Base-by-base conservation (phyloP, 2,888 invertebrate genomes). In the Perizoma flavofasciatum region DNA sequence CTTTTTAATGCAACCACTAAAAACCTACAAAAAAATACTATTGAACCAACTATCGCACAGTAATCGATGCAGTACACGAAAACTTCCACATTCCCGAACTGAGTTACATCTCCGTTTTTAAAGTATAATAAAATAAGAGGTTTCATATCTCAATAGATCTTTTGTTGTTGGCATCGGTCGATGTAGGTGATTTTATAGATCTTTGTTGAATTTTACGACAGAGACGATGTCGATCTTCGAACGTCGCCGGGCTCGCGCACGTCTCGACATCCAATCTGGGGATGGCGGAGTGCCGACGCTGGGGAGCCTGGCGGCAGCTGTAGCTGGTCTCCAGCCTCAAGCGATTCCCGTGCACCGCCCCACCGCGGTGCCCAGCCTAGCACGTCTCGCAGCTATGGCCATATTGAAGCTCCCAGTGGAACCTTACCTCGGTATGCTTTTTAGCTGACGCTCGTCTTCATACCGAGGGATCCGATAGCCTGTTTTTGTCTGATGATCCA, bases 401-500 rank as follows among this genome's bases (percentile, higher is more conserved):
- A 10, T 53, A 5, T 5, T 46, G 0, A 9, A 11, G 6, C 5
- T 33, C 33, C 46, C 53, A 5, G 0, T 9, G 0, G 22, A 22
- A 22, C 22, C 1, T 22, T 22, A 22, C 22, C 3, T 22, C 22
- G 22, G 22, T 22, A 22, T 22, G 22, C n/a, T n/a, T 46, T 3
- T 8, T 8, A 8, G 3, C 9, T 33, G 7, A 46, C 10, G 3
- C 33, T 33, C 8, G 8, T 33, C 1, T 22, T 45, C n/a, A 33
- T 33, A 39, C 46, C n/a, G 46, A 53, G n/a, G 46, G 5, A 4
- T 46, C 40, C 46, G 40, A 46, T 5, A 22, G 37, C 6, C 22
- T 52, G 22, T 45, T 37, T 32, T 9, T 4, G 39, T 52, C 51
- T n/a, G 45, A 45, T 33, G 39, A 53, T 46, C 6, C 37, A 41